These are phyloP conservation scores for Athetis lepigone DNA, from an alignment of 2,888 invertebrate genomes.

Conservation along the genomic window DNA sequence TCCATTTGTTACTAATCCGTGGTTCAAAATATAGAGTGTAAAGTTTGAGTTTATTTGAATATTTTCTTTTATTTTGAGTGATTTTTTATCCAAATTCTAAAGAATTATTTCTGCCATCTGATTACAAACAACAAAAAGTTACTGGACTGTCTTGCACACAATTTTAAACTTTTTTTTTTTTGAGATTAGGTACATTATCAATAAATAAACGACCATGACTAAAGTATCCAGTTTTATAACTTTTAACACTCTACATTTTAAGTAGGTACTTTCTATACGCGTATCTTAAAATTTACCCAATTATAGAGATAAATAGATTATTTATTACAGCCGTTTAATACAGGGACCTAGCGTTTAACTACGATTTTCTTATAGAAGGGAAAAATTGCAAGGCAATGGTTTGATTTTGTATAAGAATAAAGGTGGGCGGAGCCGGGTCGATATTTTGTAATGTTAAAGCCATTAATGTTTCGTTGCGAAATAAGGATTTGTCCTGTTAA, in stretches of 20 bases:
- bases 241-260: conserved; percentile 32
- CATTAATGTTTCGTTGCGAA: not conserved
- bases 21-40: conserved; percentile 39
- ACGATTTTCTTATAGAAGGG: not conserved
- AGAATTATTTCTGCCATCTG: too few species aligned
- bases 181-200: too few species aligned
- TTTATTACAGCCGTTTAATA: conserved; percentile 13
- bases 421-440: not conserved
- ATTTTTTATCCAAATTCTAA: too few species aligned
- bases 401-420: not conserved
- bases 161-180: too few species aligned
- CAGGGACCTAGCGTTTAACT: conserved; percentile 31
- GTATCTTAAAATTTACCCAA: conserved; percentile 39
- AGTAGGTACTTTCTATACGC: conserved; percentile 42
- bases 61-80: too few species aligned
- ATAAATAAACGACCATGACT: too few species aligned
- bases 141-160: too few species aligned
- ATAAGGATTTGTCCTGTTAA: too few species aligned
- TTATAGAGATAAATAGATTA: conserved; percentile 13
- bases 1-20: conserved; percentile 31
- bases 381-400: not conserved
- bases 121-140: too few species aligned
- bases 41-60: conserved; percentile 5
- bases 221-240: too few species aligned
- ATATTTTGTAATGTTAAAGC: not conserved